Conservation (phyloP, 2,888 invertebrate species). For the Alloplasta piceator region DNA sequence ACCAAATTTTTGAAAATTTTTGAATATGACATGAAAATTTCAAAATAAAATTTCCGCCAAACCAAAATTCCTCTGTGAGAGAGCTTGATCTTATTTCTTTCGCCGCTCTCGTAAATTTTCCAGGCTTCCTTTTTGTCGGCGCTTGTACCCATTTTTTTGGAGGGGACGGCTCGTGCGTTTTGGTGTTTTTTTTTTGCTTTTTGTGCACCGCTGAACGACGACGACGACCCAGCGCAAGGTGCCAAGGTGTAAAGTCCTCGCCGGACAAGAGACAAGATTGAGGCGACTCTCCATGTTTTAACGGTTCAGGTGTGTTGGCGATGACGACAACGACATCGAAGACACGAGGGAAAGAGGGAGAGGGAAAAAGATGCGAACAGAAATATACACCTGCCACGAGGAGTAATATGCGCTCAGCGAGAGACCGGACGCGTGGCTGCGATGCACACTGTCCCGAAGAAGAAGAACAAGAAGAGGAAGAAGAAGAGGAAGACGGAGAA, state of each 20-base stretch:
- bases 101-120: too few species aligned
- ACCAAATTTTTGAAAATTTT: too few species aligned
- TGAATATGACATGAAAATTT: too few species aligned
- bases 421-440: slow-evolving; percentile 65
- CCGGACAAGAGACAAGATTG: slow-evolving; percentile 51
- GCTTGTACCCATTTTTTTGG: too few species aligned
- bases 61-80: too few species aligned
- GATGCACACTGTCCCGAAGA: slow-evolving; percentile 50
- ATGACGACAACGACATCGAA: slow-evolving; percentile 27
- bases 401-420: slow-evolving; percentile 58
- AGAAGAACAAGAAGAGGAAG: slow-evolving; percentile 6
- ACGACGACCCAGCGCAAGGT: slow-evolving; percentile 59
- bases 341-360: slow-evolving; percentile 14
- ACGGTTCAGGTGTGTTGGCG: slow-evolving; percentile 3
- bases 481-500: too few species aligned
- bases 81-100: too few species aligned
- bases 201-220: slow-evolving; percentile 26
- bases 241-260: slow-evolving; percentile 60
- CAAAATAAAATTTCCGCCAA: too few species aligned
- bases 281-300: slow-evolving; percentile 49
- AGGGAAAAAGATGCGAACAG: slow-evolving; percentile 26
- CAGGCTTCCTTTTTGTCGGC: too few species aligned
- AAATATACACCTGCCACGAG: slow-evolving; percentile 56
- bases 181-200: too few species aligned
- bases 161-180: too few species aligned